Conservation (phyloP, 1,140 invertebrate species). For the Bilobella aurantiaca region DNA sequence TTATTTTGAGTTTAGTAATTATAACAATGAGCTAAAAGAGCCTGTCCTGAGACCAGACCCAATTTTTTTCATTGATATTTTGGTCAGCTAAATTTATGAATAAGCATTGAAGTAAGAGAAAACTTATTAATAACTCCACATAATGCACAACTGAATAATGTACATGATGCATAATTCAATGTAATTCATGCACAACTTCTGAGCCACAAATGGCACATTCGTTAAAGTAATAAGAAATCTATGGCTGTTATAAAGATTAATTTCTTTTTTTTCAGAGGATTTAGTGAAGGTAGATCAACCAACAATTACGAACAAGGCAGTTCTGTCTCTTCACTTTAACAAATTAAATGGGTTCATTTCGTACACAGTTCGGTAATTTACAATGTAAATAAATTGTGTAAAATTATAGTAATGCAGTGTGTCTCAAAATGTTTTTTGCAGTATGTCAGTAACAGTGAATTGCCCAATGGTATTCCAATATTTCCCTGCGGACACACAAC, state of each 20-base stretch:
- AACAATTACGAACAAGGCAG: neutral
- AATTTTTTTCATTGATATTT: neutral
- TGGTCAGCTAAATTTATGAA: no score
- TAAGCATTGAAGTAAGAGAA: no score
- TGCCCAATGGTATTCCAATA: conserved; percentile 7
- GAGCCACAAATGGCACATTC: no score
- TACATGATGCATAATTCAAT: no score
- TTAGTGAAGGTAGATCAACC: neutral
- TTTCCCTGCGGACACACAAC: conserved; percentile 8
- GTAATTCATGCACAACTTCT: neutral
- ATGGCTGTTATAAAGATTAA: neutral
- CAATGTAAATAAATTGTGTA: neutral
- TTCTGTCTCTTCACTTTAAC: neutral
- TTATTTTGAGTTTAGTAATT: neutral
- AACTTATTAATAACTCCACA: no score
- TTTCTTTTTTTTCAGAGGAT: conserved; percentile 1
- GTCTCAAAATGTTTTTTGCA: neutral
- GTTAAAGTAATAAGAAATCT: neutral
- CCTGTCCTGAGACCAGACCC: neutral
- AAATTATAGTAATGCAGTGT: neutral
- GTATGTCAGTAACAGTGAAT: neutral
- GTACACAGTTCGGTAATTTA: neutral
- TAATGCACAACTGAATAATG: no score
- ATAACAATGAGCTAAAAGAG: no score
- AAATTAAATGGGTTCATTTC: neutral